These are phyloP conservation scores for Kryptopterus vitreolus DNA, from an alignment of 2,797 vertebrate genomes.

Conservation along the genomic window DNA sequence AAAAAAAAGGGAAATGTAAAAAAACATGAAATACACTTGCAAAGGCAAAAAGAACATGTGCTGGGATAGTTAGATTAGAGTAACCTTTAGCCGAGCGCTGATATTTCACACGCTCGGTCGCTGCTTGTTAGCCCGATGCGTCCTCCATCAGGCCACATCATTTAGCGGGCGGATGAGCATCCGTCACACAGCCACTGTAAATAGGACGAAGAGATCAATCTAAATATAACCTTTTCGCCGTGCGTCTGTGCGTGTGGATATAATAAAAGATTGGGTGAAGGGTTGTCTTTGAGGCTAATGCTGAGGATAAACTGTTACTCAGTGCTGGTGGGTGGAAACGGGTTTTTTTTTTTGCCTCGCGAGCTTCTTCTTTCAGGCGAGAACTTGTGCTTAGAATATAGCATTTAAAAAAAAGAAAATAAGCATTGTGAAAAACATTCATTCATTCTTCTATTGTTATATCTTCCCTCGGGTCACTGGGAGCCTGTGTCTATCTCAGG, in stretches of 20 bases:
- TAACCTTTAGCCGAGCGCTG: slow-evolving; percentile 78
- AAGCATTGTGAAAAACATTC: neutral
- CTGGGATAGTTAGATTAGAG: slow-evolving; percentile 73
- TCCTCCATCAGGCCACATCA: slow-evolving; percentile 69
- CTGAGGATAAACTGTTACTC: slow-evolving; percentile 61
- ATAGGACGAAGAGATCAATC: slow-evolving; percentile 74
- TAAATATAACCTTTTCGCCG: slow-evolving; percentile 74
- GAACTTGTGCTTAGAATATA: neutral
- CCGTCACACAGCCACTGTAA: slow-evolving; percentile 69
- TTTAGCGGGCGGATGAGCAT: slow-evolving; percentile 61
- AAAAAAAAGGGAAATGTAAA: slow-evolving; percentile 52
- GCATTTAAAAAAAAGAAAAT: neutral
- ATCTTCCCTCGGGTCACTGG: no score
- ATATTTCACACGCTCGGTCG: slow-evolving; percentile 74
- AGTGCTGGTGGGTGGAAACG: slow-evolving; percentile 31
- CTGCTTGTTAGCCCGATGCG: slow-evolving; percentile 68
- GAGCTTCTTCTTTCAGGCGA: neutral
- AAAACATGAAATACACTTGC: slow-evolving; percentile 32
- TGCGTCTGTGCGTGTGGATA: slow-evolving; percentile 52
- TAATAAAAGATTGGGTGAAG: slow-evolving; percentile 63
- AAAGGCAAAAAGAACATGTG: slow-evolving; percentile 52
- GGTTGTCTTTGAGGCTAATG: slow-evolving; percentile 74
- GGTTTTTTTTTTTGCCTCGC: neutral
- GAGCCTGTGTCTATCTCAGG: no score
- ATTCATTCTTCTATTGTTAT: no score